Evolutionary conservation across 2,888 invertebrate species (phyloP).

Genomic region (Glaucopsyche alexis): DNA sequence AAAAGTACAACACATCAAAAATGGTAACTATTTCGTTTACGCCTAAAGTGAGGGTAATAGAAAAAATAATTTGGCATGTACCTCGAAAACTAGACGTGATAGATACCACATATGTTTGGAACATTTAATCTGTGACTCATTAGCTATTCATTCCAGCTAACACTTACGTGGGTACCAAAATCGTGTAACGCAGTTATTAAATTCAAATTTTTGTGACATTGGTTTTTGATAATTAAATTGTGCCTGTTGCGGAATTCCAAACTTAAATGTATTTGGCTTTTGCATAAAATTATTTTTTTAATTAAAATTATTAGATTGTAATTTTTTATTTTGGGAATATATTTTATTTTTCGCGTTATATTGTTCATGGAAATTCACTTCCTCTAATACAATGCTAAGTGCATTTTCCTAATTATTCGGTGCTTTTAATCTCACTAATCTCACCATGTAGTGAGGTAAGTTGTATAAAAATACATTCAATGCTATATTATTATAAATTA

Average conservation of each 20-base stretch:
- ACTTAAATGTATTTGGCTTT: constrained; percentile 1
- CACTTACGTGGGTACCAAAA: too few species aligned
- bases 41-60: too few species aligned
- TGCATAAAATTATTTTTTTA: neutral
- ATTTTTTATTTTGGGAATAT: neutral
- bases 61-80: too few species aligned
- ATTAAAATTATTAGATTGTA: neutral
- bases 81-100: too few species aligned
- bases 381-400: constrained; percentile 29
- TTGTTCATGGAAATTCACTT: constrained; percentile 28
- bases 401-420: constrained; percentile 13
- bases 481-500: neutral
- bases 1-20: too few species aligned
- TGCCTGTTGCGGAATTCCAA: neutral
- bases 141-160: too few species aligned
- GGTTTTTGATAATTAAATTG: neutral
- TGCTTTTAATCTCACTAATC: constrained; percentile 14
- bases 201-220: neutral
- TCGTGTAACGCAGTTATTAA: too few species aligned
- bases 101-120: too few species aligned
- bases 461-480: neutral
- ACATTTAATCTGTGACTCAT: too few species aligned
- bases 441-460: neutral
- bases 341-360: constrained; percentile 26
- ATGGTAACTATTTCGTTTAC: too few species aligned